Evolutionary conservation across 2,888 invertebrate species (phyloP).

Genomic region (Ochropacha duplaris): DNA sequence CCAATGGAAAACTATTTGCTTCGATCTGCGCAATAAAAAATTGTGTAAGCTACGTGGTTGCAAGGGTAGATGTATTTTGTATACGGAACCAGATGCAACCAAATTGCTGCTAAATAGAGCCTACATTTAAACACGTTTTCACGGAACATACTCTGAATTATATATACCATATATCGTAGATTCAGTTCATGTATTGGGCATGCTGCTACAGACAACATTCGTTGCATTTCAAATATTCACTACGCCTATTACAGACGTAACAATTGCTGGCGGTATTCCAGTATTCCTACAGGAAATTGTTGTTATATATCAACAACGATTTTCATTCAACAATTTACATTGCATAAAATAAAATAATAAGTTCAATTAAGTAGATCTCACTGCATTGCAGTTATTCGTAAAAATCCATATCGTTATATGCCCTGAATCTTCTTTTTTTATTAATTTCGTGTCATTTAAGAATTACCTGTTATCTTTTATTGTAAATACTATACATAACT

Average conservation of each 20-base stretch:
- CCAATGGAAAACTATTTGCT: conserved; percentile 1
- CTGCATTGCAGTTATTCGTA: too few species aligned
- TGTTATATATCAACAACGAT: conserved; percentile 26
- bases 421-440: too few species aligned
- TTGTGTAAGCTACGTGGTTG: not conserved
- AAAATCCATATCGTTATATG: too few species aligned
- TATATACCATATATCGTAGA: not conserved
- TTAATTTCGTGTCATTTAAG: too few species aligned
- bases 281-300: conserved; percentile 20
- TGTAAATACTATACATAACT: too few species aligned
- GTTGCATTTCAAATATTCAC: conserved; percentile 17
- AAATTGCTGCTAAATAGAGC: not conserved
- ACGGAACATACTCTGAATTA: not conserved
- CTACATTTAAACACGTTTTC: not conserved
- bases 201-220: conserved; percentile 3
- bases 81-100: not conserved
- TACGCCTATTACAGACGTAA: conserved; percentile 17
- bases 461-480: too few species aligned
- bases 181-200: not conserved
- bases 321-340: too few species aligned
- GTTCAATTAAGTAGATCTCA: too few species aligned
- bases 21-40: conserved; percentile 1
- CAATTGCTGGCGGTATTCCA: conserved; percentile 28
- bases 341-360: too few species aligned
- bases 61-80: not conserved